phyloP scores from a whole-genome alignment of 1,140 invertebrate genomes.

The Homalodisca vitripennis region DNA sequence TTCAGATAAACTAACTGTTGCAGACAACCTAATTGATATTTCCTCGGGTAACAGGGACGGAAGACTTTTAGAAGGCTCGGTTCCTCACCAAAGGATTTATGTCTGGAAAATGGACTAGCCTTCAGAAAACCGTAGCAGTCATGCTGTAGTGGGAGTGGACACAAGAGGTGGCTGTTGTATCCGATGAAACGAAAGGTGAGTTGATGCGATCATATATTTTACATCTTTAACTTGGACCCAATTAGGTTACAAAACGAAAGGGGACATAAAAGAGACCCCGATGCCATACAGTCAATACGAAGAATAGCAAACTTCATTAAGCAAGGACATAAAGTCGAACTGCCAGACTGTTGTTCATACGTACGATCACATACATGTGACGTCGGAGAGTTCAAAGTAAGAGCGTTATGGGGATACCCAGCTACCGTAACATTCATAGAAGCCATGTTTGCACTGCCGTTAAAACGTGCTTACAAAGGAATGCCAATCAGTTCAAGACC shows the following conservation, averaged over 20 bases:
- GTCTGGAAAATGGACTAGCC: too few species aligned
- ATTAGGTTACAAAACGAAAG: conserved; percentile 29
- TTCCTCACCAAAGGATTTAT: too few species aligned
- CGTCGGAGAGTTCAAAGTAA: conserved; percentile 8
- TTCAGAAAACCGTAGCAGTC: too few species aligned
- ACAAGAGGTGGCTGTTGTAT: too few species aligned
- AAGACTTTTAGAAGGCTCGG: too few species aligned
- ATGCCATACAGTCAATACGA: conserved; percentile 16
- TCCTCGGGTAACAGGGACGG: too few species aligned
- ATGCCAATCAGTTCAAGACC: background rate
- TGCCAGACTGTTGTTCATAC: conserved; percentile 19
- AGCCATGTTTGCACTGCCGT: conserved; percentile 29
- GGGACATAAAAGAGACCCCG: conserved; percentile 17
- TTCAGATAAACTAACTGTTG: too few species aligned
- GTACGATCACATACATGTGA: conserved; percentile 10
- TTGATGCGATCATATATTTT: too few species aligned
- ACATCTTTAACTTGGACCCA: conserved; percentile 29
- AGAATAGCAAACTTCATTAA: conserved; percentile 27
- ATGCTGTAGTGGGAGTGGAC: too few species aligned
- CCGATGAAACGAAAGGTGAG: too few species aligned
- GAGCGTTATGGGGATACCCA: conserved; percentile 33
- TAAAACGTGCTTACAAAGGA: conserved; percentile 29
- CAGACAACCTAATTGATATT: too few species aligned
- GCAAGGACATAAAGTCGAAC: background rate
- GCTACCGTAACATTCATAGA: conserved; percentile 30